phyloP scores from a whole-genome alignment of 2,797 vertebrate species.

The Myotis myotis region DNA sequence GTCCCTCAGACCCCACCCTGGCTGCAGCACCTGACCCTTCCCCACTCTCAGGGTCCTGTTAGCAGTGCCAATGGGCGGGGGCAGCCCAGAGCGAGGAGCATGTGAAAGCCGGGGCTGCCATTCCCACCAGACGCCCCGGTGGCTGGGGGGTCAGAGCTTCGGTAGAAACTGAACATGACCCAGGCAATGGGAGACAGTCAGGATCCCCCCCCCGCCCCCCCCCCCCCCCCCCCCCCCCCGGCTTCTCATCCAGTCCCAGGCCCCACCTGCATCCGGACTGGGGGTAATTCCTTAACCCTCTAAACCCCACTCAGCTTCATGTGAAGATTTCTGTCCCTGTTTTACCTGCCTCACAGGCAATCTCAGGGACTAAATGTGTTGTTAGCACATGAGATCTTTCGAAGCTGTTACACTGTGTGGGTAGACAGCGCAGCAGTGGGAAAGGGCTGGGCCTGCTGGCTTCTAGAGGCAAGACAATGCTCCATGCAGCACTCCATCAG shows the following conservation, averaged over 20 bases:
- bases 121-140: neutral
- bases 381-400: neutral
- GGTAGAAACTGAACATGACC: neutral
- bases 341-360: neutral
- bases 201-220: neutral
- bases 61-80: neutral
- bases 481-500: neutral
- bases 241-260: neutral
- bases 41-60: neutral
- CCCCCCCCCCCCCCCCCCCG: fast-evolving
- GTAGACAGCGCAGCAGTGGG: too few relatives aligned
- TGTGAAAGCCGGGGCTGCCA: neutral
- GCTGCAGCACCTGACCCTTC: neutral
- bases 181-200: neutral
- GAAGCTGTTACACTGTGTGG: neutral
- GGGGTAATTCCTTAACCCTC: neutral
- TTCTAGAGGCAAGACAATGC: neutral
- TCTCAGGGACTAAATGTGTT: neutral
- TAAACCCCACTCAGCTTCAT: neutral
- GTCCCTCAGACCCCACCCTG: neutral
- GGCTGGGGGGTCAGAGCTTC: neutral
- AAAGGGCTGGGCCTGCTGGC: neutral
- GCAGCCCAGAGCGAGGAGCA: neutral
- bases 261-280: neutral
- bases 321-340: neutral